Base-by-base conservation (phyloP, 2,113 vertebrate genomes). In the Arothron firmamentum region DNA sequence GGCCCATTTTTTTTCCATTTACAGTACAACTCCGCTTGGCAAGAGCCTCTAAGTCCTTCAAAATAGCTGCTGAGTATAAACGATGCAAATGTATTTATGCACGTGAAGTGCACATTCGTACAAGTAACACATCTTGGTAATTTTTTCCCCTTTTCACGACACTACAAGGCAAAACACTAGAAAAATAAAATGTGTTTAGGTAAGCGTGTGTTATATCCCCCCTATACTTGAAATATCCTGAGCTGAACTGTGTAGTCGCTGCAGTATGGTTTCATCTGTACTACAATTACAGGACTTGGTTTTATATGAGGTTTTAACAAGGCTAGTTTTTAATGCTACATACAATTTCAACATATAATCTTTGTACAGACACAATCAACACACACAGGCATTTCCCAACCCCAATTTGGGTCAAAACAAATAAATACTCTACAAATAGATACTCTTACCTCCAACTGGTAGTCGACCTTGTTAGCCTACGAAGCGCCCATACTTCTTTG, bases 321-420 rank as follows among this genome's bases (percentile, higher is more conserved):
- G 51, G 61, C 52, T 85, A 82, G 53, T 57, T 70, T 58, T 71
- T 16, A 75, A 65, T 81, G 86, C 85, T 87, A 88, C 86, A 72
- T 78, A 71, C 7, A 59, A 21, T 53, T 46, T 55, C 25, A 45
- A 67, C 62, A 45, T 41, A n/a, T 43, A 50, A 65, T 5, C 56
- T 52, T 67, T 58, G 61, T 56, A 74, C 72, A 58, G n/a, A 59
- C 63, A 63, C 56, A 62, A 67, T 65, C 34, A 47, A 65, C 0
- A 66, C 53, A 58, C 13, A 69, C 20, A 72, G 48, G 42, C 17
- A 47, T 18, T 23, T 53, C n/a, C 15, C 15, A 47, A 50, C 49
- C 46, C 20, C n/a, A n/a, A 23, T 20, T 56, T 42, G 16, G 60
- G 58, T 74, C 31, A 38, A 59, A 72, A 67, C 56, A 65, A 75